A percentile compares a stretch with the other conserved stretches of the same genome.
Conservation (phyloP, 2,113 vertebrate genomes). For the Antechinus stuartii region DNA sequence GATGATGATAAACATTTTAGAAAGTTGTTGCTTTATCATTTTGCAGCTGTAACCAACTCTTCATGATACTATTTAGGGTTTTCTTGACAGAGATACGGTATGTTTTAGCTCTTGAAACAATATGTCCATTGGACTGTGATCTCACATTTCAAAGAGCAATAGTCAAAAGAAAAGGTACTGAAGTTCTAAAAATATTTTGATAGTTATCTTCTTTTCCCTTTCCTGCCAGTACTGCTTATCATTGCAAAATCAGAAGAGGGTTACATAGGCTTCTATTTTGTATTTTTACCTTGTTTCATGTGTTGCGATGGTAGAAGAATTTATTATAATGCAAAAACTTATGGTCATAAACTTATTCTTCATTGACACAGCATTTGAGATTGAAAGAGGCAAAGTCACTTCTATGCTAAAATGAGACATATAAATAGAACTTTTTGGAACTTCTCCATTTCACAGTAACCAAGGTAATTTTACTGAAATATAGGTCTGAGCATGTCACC, state of each 20-base stretch:
- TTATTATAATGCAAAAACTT: neutral
- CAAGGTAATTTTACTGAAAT: neutral
- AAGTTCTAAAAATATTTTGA: too few relatives aligned
- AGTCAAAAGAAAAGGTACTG: too few relatives aligned
- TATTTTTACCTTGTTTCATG: neutral
- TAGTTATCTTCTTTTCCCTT: too few relatives aligned
- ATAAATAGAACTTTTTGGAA: neutral
- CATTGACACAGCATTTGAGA: neutral
- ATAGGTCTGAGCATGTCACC: neutral
- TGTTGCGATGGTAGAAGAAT: neutral
- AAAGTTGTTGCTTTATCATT: too few relatives aligned
- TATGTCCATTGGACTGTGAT: neutral
- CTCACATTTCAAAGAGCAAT: neutral
- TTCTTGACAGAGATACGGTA: neutral
- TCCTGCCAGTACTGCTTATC: too few relatives aligned
- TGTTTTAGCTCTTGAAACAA: neutral
- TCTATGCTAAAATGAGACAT: neutral
- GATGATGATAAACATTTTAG: neutral
- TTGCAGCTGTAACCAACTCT: too few relatives aligned
- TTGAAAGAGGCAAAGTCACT: neutral
- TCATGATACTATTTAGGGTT: too few relatives aligned
- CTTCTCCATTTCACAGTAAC: neutral
- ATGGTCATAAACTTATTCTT: neutral
- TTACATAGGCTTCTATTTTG: neutral
- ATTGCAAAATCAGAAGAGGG: too few relatives aligned